Evolutionary conservation across 2,888 invertebrate species (phyloP).

Genomic region (Lochmaea crataegi): DNA sequence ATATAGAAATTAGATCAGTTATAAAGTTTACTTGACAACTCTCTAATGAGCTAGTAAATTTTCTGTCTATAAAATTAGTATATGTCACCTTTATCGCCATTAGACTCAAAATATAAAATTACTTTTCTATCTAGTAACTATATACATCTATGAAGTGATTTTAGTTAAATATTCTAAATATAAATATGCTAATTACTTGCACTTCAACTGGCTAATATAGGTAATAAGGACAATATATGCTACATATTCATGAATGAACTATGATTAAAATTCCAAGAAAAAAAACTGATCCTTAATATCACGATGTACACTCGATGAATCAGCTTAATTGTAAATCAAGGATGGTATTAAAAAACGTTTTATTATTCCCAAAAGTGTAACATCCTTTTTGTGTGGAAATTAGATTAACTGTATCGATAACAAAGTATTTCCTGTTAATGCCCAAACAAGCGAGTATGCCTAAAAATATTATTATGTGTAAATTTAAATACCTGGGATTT

Average conservation of each 20-base stretch:
- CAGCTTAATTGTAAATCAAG: conserved; percentile 15
- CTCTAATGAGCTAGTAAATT: too few species aligned
- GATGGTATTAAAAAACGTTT: conserved; percentile 18
- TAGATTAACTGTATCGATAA: conserved; percentile 24
- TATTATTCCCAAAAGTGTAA: conserved; percentile 23
- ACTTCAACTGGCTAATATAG: neutral
- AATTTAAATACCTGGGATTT: conserved; percentile 76
- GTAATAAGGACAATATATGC: neutral
- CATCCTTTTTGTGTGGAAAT: conserved; percentile 28
- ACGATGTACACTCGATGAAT: neutral
- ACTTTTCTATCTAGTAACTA: too few species aligned
- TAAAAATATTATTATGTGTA: neutral
- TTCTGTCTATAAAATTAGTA: too few species aligned
- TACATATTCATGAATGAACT: neutral
- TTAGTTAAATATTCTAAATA: neutral
- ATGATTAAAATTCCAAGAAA: too few species aligned
- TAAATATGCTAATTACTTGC: neutral
- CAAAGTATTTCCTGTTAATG: conserved; percentile 16
- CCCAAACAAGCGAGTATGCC: neutral
- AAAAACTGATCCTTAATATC: neutral
- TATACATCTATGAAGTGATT: too few species aligned
- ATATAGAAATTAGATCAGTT: too few species aligned
- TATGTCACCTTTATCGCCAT: too few species aligned
- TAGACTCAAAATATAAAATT: too few species aligned
- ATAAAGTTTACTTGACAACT: too few species aligned